A percentile compares a stretch with the other conserved stretches of the same genome.
Conservation (phyloP, 2,797 vertebrate species). For the Meda fulgida region DNA sequence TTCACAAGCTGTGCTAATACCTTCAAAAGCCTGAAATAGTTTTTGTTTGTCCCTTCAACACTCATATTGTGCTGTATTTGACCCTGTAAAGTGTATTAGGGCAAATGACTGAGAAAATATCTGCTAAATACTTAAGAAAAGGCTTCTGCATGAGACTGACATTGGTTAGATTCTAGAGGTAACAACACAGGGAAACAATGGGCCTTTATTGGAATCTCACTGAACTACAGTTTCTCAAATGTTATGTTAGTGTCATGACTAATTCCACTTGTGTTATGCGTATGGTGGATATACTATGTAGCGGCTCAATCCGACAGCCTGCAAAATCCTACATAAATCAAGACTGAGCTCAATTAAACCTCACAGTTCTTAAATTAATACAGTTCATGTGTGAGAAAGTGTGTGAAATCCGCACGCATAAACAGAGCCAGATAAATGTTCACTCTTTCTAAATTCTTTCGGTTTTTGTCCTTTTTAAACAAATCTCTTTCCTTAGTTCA, state of each 20-base stretch:
- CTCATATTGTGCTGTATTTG: constrained; percentile 32
- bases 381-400: constrained; percentile 7
- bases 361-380: constrained; percentile 48
- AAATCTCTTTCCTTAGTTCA: neutral
- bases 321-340: constrained; percentile 43
- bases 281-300: neutral
- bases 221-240: constrained; percentile 61
- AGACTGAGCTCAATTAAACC: constrained; percentile 61
- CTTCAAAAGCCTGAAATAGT: constrained; percentile 31
- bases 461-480: neutral
- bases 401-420: constrained; percentile 17
- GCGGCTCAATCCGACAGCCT: constrained; percentile 11
- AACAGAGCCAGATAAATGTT: neutral
- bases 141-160: constrained; percentile 18
- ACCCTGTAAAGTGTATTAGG: constrained; percentile 35
- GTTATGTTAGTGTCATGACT: constrained; percentile 72
- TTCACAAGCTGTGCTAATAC: constrained; percentile 35
- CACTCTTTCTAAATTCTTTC: neutral
- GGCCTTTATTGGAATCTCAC: constrained; percentile 56
- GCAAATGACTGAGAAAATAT: constrained; percentile 41
- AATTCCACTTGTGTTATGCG: constrained; percentile 67
- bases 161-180: neutral
- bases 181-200: constrained; percentile 67
- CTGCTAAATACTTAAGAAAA: constrained; percentile 19
- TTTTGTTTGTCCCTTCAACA: constrained; percentile 40